Percentiles rank a stretch among this genome's conserved stretches.
phyloP scores from a whole-genome alignment of 2,113 vertebrate species.

The Okapia johnstoni region DNA sequence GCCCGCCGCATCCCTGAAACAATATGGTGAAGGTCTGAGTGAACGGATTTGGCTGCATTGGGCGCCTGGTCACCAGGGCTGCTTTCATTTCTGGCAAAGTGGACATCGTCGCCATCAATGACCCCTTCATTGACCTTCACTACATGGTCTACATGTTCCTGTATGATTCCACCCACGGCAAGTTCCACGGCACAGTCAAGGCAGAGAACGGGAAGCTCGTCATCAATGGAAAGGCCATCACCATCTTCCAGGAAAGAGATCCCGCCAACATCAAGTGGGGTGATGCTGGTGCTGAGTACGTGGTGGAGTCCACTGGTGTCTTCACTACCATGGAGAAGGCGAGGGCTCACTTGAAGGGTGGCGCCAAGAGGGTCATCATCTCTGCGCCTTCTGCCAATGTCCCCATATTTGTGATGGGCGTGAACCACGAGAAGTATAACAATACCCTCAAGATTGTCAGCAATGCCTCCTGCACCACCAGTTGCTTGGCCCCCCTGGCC shows the following conservation, averaged over 20 bases:
- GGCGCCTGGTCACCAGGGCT: neutral
- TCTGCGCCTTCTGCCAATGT: rapidly evolving
- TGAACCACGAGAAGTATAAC: neutral
- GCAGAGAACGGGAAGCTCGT: rapidly evolving
- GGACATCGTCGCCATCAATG: neutral
- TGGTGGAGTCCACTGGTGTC: neutral
- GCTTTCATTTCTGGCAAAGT: neutral
- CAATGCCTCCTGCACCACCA: slow-evolving; percentile 97
- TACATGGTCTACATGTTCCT: neutral
- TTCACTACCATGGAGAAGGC: neutral
- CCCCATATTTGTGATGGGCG: neutral
- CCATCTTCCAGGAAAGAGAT: neutral
- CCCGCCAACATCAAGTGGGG: rapidly evolving
- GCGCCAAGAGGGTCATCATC: neutral
- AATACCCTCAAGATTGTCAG: slow-evolving; percentile 68
- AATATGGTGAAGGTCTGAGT: neutral
- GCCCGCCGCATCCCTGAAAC: neutral
- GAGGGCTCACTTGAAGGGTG: neutral
- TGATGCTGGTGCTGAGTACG: neutral
- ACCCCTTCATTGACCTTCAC: neutral
- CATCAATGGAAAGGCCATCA: neutral
- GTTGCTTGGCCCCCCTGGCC: slow-evolving; percentile 93
- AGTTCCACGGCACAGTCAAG: rapidly evolving
- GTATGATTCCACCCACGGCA: neutral
- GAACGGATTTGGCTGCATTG: rapidly evolving